Percentiles rank a stretch among this genome's conserved stretches.
These are phyloP conservation scores for Ceratosolen fusciceps DNA, from an alignment of 1,140 invertebrate genomes.

Conservation along the genomic window DNA sequence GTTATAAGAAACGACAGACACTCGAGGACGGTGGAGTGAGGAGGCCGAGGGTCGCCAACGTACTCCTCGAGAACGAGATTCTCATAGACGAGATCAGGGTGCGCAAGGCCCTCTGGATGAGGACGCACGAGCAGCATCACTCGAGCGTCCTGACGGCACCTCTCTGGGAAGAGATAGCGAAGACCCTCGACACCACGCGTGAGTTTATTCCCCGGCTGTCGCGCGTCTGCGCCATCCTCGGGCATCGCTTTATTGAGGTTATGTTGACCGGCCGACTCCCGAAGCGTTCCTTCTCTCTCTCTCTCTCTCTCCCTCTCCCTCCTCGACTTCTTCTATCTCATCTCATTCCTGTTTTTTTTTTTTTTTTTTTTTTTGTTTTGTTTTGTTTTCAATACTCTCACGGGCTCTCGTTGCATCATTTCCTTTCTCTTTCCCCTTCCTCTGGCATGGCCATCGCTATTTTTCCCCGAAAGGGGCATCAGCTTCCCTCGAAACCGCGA, in stretches of 20 bases:
- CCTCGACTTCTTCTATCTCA: too few relatives aligned
- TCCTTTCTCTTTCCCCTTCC: too few relatives aligned
- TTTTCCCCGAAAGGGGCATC: too few relatives aligned
- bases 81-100: slow-evolving; percentile 42
- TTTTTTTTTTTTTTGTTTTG: too few relatives aligned
- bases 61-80: slow-evolving; percentile 45
- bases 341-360: too few relatives aligned
- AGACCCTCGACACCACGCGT: slow-evolving; percentile 40
- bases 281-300: too few relatives aligned
- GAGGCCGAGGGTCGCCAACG: slow-evolving; percentile 42
- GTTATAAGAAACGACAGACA: slow-evolving; percentile 10
- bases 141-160: slow-evolving; percentile 21
- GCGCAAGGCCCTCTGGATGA: slow-evolving; percentile 42
- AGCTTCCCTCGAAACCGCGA: too few relatives aligned
- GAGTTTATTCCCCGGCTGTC: background rate
- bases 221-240: background rate
- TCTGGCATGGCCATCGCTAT: too few relatives aligned
- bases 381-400: too few relatives aligned
- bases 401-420: too few relatives aligned
- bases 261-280: background rate
- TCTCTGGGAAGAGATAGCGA: slow-evolving; percentile 43
- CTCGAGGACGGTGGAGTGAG: slow-evolving; percentile 1
- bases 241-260: background rate
- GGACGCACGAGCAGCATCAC: slow-evolving; percentile 45
- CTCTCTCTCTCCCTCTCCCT: too few relatives aligned